Evolutionary conservation across 1,140 invertebrate species (phyloP), one percentile per base, ranked within the genome.

Genomic region (Bombus picipes): DNA sequence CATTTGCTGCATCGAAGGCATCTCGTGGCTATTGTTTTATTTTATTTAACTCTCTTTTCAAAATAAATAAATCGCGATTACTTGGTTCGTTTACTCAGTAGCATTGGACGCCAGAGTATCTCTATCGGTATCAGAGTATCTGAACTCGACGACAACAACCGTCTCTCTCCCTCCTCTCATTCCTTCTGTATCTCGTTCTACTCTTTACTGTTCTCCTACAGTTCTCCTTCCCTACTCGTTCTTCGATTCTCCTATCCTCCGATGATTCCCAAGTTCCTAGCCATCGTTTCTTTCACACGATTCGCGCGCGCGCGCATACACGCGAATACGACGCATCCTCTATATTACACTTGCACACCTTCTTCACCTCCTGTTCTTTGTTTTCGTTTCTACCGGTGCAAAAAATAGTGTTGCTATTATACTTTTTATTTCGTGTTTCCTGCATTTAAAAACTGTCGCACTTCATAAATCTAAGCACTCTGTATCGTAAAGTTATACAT

Each of bases 1-100:
- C 91, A 93, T 82, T 92, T 92, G 90, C 88, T 94, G 93, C 93
- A 87, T 93, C 91, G 82, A 94, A 94, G 94, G 94, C 94, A 94
- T 94, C 93, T 93, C 90, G 93, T 94, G 94, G 92, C 93, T 94
- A 94, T 94, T 94, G 93, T 90, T 93, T 90, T 93, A 91, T 91
- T 90, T 90, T 91, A 86, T 70, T 92, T 91, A 87, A 91, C 89
- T 90, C 81, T 88, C 82, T 89, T 84, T 88, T 89, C 92, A 91
- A 68, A 92, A 93, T 93, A 92, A 93, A 93, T 94, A 93, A 94
- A 92, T 92, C 88, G 88, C 87, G 68, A 88, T 92, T 73, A 90
- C 83, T 85, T 90, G 77, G 57, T 88, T 86, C 81, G 53, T 89
- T 91, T 88, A 83, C 84, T 92, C 83, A 90, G 78, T 90, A 89